Evolutionary conservation across 2,888 invertebrate species (phyloP), one percentile per base, ranked within the genome.

Genomic region (Acanthosepion esculentum): DNA sequence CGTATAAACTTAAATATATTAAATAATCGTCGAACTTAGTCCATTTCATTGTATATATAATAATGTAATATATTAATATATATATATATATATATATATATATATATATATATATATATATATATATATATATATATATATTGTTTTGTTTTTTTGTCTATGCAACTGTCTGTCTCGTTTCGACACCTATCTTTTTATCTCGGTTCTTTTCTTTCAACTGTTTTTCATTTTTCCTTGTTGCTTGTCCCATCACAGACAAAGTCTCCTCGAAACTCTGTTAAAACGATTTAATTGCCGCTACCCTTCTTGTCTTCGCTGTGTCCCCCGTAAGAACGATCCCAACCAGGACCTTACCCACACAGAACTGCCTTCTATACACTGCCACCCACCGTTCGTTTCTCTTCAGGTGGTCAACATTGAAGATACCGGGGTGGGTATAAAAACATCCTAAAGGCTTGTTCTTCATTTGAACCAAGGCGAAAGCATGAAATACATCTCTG

Each of bases 51-150:
- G 41, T 41, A 41, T 41, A 41, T 41, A 41, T 41, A 41, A 41
- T 41, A 41, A 41, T 41, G 2, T 41, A 41, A 41, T 2, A 41
- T 41, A 41, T 41, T 50, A 50, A 91, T 48, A 91, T 91, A 91
- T 33, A 91, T 91, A 91, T 91, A 10, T 91, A 91, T 91, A 91
- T 91, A 91, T 33, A 91, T 91, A 91, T 33, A 33, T 91, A 91
- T 33, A 91, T 91, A 91, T 91, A 33, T 91, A 48, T 48, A 48
- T 48, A 92, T 92, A 92, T 92, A 92, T 92, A 92, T 48, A 48
- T 48, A 92, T 92, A 92, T 92, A 92, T 92, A 92, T 92, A 92
- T 92, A 92, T 92, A 92, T 92, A 92, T 92, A 92, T 92, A 92
- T 92, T 64, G 26, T 23, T 64, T 8, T 50, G n/a, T n/a, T n/a